These are phyloP conservation scores for Sorex maritimensis DNA, from an alignment of 2,797 vertebrate genomes.

Conservation along the genomic window DNA sequence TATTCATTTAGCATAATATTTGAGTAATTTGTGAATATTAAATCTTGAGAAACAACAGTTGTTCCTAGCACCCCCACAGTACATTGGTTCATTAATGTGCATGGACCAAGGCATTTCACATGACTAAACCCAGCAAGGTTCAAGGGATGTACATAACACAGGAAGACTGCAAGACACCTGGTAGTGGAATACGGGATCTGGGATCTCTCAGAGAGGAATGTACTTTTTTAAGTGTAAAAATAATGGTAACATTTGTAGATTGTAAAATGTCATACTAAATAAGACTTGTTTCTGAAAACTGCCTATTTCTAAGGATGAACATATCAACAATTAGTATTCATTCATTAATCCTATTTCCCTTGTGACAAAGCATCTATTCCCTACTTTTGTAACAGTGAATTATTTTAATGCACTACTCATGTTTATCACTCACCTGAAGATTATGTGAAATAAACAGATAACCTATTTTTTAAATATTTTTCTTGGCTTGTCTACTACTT, in stretches of 20 bases:
- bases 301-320: too few species aligned
- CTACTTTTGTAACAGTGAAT: background rate
- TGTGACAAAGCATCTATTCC: background rate
- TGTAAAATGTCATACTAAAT: too few species aligned
- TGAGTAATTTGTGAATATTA: background rate
- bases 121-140: background rate
- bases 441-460: background rate
- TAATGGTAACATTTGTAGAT: too few species aligned
- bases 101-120: background rate
- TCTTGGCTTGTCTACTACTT: background rate
- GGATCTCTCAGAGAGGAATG: too few species aligned
- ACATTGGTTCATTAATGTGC: too few species aligned
- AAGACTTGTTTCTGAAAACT: too few species aligned
- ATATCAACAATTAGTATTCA: too few species aligned
- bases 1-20: constrained; percentile 27
- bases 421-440: background rate
- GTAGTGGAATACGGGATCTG: background rate
- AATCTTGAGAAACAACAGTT: background rate
- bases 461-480: background rate
- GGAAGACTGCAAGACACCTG: background rate
- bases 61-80: background rate
- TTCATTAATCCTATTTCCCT: too few species aligned
- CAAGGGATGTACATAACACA: background rate
- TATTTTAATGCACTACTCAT: background rate
- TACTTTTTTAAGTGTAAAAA: too few species aligned